A percentile compares a stretch with the other conserved stretches of the same genome.
These are phyloP conservation scores for Maniola hyperantus DNA, from an alignment of 2,888 invertebrate species.

Conservation along the genomic window DNA sequence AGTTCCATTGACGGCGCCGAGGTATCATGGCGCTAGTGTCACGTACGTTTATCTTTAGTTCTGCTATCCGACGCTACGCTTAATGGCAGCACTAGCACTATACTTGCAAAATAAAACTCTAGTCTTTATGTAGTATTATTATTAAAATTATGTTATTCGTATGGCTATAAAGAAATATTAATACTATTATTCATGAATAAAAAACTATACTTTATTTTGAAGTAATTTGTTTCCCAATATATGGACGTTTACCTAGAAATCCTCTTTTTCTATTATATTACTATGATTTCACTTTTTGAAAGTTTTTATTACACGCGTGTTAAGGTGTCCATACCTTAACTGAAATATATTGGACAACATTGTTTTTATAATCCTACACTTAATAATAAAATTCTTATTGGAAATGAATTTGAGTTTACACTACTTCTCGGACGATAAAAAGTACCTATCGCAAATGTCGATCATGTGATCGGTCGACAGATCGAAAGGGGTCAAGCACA, in stretches of 20 bases:
- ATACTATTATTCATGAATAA: neutral
- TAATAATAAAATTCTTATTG: neutral
- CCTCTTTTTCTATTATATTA: neutral
- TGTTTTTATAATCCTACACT: neutral
- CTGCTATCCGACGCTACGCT: constrained; percentile 70
- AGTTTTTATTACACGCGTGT: neutral
- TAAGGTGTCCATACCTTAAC: neutral
- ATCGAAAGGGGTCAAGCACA: constrained; percentile 82
- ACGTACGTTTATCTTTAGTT: constrained; percentile 55
- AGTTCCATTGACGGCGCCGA: constrained; percentile 57
- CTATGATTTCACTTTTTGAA: neutral
- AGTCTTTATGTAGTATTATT: no score
- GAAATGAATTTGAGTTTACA: constrained; percentile 5
- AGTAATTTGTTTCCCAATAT: neutral
- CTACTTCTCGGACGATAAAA: constrained; percentile 50
- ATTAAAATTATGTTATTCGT: no score
- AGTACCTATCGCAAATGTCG: constrained; percentile 71
- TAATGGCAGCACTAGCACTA: constrained; percentile 69
- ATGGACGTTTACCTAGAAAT: neutral
- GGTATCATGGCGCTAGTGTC: constrained; percentile 57
- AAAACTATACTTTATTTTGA: neutral
- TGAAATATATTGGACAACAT: neutral
- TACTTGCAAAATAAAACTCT: constrained; percentile 13
- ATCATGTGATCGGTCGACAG: constrained; percentile 77
- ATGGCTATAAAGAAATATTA: neutral